phyloP scores from a whole-genome alignment of 2,888 invertebrate genomes.

The Ernsta delagoae region DNA sequence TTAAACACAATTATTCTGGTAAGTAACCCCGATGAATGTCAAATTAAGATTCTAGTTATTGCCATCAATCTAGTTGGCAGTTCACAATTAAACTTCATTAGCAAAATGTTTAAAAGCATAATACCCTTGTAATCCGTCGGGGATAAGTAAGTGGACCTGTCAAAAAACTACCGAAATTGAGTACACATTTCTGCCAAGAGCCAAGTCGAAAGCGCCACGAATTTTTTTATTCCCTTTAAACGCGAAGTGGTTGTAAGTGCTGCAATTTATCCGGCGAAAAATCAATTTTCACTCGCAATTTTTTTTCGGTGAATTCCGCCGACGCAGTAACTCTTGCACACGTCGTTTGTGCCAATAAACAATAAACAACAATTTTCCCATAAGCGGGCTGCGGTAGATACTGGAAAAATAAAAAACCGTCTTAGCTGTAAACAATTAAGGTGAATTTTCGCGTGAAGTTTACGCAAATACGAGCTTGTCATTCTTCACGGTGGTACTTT shows the following conservation, averaged over 20 bases:
- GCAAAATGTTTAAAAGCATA: not conserved
- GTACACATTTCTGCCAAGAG: constrained; percentile 11
- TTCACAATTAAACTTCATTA: not conserved
- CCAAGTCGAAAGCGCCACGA: constrained; percentile 19
- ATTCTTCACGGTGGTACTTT: constrained; percentile 58
- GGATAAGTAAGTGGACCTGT: not conserved
- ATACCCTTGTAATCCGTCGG: not conserved
- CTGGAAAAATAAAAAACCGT: not conserved
- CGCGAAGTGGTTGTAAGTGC: constrained; percentile 28
- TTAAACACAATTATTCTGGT: no score
- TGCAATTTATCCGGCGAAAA: constrained; percentile 43
- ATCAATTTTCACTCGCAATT: constrained; percentile 72
- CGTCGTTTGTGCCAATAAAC: constrained; percentile 72
- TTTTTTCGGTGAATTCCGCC: constrained; percentile 61
- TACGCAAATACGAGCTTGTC: constrained; percentile 46
- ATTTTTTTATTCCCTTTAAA: constrained; percentile 17
- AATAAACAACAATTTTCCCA: constrained; percentile 70
- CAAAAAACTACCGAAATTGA: constrained; percentile 4
- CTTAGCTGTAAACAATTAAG: constrained; percentile 11
- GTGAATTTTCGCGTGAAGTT: constrained; percentile 7
- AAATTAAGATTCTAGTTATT: not conserved
- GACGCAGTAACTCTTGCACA: constrained; percentile 62
- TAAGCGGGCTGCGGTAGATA: constrained; percentile 15
- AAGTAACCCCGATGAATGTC: not conserved
- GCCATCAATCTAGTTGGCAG: not conserved